A percentile compares a stretch with the other conserved stretches of the same genome.
Conservation (phyloP, 2,113 vertebrate genomes). For the Ramphastos sulfuratus region DNA sequence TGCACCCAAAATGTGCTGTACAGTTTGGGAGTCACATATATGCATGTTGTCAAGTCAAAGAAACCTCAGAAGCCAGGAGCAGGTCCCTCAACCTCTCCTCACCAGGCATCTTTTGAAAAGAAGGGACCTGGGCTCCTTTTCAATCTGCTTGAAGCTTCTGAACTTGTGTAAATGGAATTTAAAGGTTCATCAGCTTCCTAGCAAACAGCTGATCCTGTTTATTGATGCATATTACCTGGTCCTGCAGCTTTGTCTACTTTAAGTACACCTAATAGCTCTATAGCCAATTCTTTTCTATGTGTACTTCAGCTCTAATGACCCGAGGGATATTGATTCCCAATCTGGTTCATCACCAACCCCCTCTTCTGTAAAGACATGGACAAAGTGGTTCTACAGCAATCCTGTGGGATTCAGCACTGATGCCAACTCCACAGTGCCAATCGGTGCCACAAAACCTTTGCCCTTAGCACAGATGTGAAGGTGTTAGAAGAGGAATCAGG, state of each 20-base stretch:
- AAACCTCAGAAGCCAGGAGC: too few relatives aligned
- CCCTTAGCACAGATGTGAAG: not conserved
- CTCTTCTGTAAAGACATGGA: not conserved
- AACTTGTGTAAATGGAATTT: slow-evolving; percentile 4
- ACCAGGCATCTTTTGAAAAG: not conserved
- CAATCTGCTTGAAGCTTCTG: not conserved
- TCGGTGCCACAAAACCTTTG: not conserved
- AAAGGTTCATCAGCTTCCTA: not conserved
- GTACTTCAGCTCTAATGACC: not conserved
- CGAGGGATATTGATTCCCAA: not conserved
- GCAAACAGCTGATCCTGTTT: not conserved
- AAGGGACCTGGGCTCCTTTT: not conserved
- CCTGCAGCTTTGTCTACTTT: not conserved
- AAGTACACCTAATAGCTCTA: not conserved
- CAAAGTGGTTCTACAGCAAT: not conserved
- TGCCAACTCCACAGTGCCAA: not conserved
- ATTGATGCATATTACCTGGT: not conserved
- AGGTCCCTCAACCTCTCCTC: too few relatives aligned
- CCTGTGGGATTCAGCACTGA: not conserved
- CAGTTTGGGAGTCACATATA: too few relatives aligned
- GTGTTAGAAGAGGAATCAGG: not conserved
- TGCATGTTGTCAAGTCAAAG: too few relatives aligned
- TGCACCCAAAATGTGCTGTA: too few relatives aligned
- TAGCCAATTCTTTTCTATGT: not conserved
- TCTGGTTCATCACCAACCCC: not conserved